A percentile compares a stretch with the other conserved stretches of the same genome.
Conservation (phyloP, 2,888 invertebrate genomes). For the Melinaea menophilus region DNA sequence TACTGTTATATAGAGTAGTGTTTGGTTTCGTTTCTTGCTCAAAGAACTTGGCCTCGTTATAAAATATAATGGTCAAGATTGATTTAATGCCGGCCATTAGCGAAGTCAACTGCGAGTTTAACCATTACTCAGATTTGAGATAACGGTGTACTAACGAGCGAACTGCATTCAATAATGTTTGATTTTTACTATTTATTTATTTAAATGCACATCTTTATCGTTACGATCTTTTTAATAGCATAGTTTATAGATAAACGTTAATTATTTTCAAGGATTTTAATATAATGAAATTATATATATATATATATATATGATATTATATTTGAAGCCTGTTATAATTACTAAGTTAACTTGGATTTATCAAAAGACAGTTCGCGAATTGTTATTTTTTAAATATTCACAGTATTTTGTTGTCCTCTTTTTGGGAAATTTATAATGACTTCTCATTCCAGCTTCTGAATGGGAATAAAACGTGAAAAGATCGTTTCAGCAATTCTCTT, state of each 20-base stretch:
- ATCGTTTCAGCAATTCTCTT: not conserved
- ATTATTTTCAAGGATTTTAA: too few relatives aligned
- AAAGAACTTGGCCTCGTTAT: slow-evolving; percentile 1
- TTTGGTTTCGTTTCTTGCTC: not conserved
- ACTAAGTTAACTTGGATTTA: not conserved
- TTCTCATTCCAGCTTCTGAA: slow-evolving; percentile 6
- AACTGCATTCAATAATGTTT: slow-evolving; percentile 1
- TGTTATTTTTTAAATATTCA: slow-evolving; percentile 16
- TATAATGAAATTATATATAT: too few relatives aligned
- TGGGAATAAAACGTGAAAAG: slow-evolving; percentile 1
- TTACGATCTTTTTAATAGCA: too few relatives aligned
- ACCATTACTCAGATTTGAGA: slow-evolving; percentile 3
- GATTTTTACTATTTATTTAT: not conserved
- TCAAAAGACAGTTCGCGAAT: slow-evolving; percentile 7
- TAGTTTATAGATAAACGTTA: too few relatives aligned
- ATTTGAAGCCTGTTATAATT: not conserved
- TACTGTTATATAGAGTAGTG: not conserved
- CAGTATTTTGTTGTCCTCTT: slow-evolving; percentile 14
- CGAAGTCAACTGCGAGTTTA: not conserved
- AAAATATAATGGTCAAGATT: slow-evolving; percentile 7
- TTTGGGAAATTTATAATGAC: slow-evolving; percentile 5
- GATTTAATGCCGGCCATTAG: not conserved
- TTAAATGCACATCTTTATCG: too few relatives aligned
- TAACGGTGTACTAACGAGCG: not conserved
- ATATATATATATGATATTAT: too few relatives aligned